Conservation (phyloP, 2,113 vertebrate species). For the Grammomys dolichurus region DNA sequence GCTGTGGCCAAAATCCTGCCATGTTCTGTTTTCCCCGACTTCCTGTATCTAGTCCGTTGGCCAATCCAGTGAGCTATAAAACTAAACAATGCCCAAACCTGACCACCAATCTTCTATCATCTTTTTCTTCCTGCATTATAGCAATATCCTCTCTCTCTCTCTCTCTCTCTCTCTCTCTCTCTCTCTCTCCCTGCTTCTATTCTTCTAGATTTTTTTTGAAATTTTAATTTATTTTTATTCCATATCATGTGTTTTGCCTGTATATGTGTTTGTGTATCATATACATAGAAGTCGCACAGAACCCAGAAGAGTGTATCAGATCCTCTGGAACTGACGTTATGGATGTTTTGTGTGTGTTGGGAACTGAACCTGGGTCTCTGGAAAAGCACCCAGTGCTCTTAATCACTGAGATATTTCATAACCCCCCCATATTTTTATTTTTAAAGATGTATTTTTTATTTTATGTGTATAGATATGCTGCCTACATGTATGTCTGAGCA, state of each 20-base stretch:
- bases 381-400: not conserved
- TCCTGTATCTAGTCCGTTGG: not conserved
- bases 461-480: not conserved
- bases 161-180: not conserved
- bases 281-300: not conserved
- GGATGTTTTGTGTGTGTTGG: not conserved
- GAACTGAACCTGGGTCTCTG: not conserved
- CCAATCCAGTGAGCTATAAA: not conserved
- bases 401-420: not conserved
- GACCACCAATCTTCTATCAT: not conserved
- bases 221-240: not conserved
- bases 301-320: not conserved
- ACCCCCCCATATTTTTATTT: not conserved
- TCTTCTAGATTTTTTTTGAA: not conserved
- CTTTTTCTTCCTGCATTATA: not conserved
- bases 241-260: not conserved
- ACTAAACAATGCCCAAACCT: slow-evolving; percentile 6
- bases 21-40: not conserved
- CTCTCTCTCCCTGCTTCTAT: not conserved
- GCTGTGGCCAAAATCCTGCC: not conserved
- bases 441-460: not conserved
- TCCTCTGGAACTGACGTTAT: not conserved
- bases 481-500: not conserved
- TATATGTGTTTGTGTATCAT: not conserved
- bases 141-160: not conserved